Evolutionary conservation across 2,888 invertebrate species (phyloP), one percentile per base, ranked within the genome.

Genomic region (Eupithecia subfuscata): DNA sequence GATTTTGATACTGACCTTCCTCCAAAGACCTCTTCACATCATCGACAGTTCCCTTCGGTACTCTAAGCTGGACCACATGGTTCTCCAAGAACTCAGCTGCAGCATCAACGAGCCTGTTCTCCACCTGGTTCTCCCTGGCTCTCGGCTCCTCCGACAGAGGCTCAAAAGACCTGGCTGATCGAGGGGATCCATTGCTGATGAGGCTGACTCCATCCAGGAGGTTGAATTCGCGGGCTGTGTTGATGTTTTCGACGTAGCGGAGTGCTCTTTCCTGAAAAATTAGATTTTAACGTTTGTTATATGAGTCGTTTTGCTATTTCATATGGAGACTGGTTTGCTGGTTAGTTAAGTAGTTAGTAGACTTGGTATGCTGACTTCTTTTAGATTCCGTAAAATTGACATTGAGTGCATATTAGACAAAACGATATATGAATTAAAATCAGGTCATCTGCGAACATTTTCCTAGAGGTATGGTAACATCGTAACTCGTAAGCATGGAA

Each of bases 31-130:
- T 95, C 87, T 97, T 96, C 87, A 97, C 96, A 86, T 97, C 97
- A 79, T 96, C 95, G 79, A 97, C 96, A 12, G 97, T 96, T 82
- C 96, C 96, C 81, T 96, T 97, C 52, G 98, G 98, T 72, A 98
- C 95, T 86, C 97, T 97, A 80, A 98, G 95, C 88, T 98, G 97
- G 76, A 98, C 95, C 40, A 97, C 97, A 90, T 98, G 97, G 82
- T 97, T 96, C 81, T 97, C 96, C 82, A 98, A 92, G 95, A 97
- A 98, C 80, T 97, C 96, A 69, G 97, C 96, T 68, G 97, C 95
- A 78, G 97, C 96, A 84, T 98, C 97, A 75, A 97, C 92, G 77
- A 98, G 94, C 77, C 97, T 95, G 74, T 96, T 95, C 83, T 97
- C 97, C n/a, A 97, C 95, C 82, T 96, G 96, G 84, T 96, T 96